Evolutionary conservation across 1,140 invertebrate genomes (phyloP).

Genomic region (Yoshiicerus persimilis): DNA sequence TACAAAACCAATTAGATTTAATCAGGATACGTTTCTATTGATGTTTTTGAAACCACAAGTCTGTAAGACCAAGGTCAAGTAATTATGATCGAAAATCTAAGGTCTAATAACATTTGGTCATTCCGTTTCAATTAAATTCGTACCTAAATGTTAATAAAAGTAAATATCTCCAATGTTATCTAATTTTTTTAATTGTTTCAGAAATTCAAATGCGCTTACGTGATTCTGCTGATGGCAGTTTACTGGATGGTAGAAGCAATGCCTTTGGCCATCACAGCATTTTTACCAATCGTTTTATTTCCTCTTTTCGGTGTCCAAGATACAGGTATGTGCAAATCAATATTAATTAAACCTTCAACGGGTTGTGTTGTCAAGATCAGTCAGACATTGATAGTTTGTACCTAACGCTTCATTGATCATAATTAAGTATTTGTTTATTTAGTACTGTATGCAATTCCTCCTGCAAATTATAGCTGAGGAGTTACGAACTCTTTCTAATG

Average conservation of each 20-base stretch:
- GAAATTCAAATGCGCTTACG: constrained; percentile 68
- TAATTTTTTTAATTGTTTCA: constrained; percentile 43
- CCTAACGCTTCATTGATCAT: background rate
- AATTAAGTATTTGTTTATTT: background rate
- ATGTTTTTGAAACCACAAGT: too few relatives aligned
- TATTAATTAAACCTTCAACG: background rate
- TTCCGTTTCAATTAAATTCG: too few relatives aligned
- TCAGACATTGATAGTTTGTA: background rate
- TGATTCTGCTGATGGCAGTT: constrained; percentile 76
- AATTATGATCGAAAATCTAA: too few relatives aligned
- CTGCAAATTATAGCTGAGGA: background rate
- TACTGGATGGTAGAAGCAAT: constrained; percentile 83
- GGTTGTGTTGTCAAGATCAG: background rate
- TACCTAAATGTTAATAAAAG: background rate
- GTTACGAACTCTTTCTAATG: background rate
- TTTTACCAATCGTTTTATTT: constrained; percentile 79
- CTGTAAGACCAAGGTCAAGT: too few relatives aligned
- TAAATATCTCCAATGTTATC: background rate
- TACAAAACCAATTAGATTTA: too few relatives aligned
- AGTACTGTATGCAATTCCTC: background rate
- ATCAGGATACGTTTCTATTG: too few relatives aligned
- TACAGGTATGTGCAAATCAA: constrained; percentile 56
- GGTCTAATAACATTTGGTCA: too few relatives aligned
- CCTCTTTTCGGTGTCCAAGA: constrained; percentile 71
- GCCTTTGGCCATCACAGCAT: constrained; percentile 76